Evolutionary conservation across 92 coral and sea anemone species (phyloP).

Genomic region (Hydrozoanthus gracilis): DNA sequence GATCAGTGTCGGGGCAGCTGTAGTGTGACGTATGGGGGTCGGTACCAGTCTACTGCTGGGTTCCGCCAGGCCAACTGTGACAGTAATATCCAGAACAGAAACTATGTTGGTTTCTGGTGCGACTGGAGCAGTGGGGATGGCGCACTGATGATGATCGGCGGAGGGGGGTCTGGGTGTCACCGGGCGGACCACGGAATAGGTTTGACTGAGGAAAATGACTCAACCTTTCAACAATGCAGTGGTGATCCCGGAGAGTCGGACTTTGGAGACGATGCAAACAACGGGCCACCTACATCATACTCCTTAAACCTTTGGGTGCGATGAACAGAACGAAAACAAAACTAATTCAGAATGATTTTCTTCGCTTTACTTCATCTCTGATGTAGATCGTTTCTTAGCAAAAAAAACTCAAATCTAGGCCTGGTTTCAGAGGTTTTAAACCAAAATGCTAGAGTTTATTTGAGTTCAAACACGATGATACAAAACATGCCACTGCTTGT

Average conservation of each 20-base stretch:
- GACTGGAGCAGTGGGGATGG: conserved; percentile 62
- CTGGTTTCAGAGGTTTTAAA: too few species aligned
- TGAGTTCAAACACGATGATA: too few species aligned
- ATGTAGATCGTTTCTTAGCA: too few species aligned
- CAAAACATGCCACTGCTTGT: too few species aligned
- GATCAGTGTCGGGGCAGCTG: conserved; percentile 67
- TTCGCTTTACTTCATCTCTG: too few species aligned
- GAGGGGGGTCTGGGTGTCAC: conserved; percentile 54
- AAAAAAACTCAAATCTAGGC: too few species aligned
- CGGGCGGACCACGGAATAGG: conserved; percentile 82
- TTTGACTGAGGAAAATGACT: conserved; percentile 55
- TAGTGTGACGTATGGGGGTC: conserved; percentile 62
- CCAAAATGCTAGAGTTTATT: too few species aligned
- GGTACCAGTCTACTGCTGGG: conserved; percentile 48
- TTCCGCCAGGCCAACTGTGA: conserved; percentile 55
- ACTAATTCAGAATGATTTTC: too few species aligned
- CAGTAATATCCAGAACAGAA: conserved; percentile 46
- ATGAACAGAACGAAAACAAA: background rate
- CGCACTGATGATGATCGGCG: conserved; percentile 68
- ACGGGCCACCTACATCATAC: conserved; percentile 19
- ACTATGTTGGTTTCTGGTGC: conserved; percentile 77
- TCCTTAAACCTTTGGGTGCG: conserved; percentile 62
- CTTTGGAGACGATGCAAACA: conserved; percentile 41
- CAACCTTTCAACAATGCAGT: conserved; percentile 1
- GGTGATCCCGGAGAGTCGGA: conserved; percentile 25